Conservation (phyloP, 2,888 invertebrate genomes). For the Ectemnius lituratus region DNA sequence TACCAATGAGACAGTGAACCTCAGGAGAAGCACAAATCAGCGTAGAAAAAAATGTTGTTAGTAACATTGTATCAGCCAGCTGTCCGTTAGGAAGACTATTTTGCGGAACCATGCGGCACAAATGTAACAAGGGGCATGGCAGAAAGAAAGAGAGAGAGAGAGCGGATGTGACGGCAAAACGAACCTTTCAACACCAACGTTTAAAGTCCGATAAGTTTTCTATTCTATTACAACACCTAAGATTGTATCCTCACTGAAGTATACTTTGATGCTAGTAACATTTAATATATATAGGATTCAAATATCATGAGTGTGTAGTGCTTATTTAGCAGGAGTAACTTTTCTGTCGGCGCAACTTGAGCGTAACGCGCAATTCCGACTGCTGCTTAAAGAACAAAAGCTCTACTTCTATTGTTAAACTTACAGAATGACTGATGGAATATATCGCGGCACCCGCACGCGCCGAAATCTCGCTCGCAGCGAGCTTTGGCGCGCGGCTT, state of each 20-base stretch:
- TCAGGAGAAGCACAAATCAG: constrained; percentile 83
- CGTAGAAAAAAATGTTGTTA: constrained; percentile 78
- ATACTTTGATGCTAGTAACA: constrained; percentile 59
- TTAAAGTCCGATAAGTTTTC: constrained; percentile 62
- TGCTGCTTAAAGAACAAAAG: constrained; percentile 50
- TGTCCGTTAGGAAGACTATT: constrained; percentile 61
- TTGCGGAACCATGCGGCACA: constrained; percentile 61
- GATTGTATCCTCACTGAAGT: constrained; percentile 57
- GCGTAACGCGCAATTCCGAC: constrained; percentile 43
- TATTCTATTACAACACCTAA: constrained; percentile 61
- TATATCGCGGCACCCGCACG: too few relatives aligned
- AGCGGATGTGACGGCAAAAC: constrained; percentile 45
- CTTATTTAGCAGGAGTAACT: constrained; percentile 55
- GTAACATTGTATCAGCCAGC: constrained; percentile 61
- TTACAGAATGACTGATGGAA: constrained; percentile 46
- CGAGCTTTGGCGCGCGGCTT: constrained; percentile 33
- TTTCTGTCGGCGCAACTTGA: constrained; percentile 37
- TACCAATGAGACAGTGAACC: constrained; percentile 84
- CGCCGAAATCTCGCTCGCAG: constrained; percentile 25
- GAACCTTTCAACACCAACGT: constrained; percentile 61
- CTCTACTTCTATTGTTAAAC: constrained; percentile 57
- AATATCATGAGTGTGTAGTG: constrained; percentile 52
- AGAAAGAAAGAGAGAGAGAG: constrained; percentile 41
- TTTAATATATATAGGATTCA: constrained; percentile 54
- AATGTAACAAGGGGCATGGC: constrained; percentile 37